Conservation (phyloP, 2,797 vertebrate genomes). For the Perodicticus potto region DNA sequence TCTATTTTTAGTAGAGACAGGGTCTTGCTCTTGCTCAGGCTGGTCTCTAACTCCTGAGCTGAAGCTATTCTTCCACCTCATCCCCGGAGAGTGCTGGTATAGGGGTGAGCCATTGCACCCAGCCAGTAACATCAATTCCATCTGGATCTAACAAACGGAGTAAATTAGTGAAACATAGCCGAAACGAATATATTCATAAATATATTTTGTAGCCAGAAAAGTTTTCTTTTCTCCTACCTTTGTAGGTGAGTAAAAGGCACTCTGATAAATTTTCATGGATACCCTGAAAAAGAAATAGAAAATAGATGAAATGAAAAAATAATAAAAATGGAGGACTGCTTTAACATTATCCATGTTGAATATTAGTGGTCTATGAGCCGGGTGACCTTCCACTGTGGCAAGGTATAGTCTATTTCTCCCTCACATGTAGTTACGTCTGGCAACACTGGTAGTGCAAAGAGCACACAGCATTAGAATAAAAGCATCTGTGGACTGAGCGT, state of each 20-base stretch:
- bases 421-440: background rate
- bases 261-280: slow-evolving; percentile 17
- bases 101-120: too few relatives aligned
- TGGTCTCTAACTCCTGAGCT: too few relatives aligned
- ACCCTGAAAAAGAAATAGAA: slow-evolving; percentile 68
- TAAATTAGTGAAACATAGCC: background rate
- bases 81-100: too few relatives aligned
- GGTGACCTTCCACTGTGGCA: background rate
- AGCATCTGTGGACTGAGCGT: background rate
- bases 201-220: background rate
- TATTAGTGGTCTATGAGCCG: background rate
- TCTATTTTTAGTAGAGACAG: too few relatives aligned
- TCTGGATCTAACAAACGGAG: background rate
- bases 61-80: too few relatives aligned
- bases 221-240: slow-evolving; percentile 69
- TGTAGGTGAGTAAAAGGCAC: background rate
- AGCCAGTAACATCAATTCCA: background rate
- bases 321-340: background rate
- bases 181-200: background rate
- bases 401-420: background rate
- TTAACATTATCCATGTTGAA: background rate
- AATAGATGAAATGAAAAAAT: slow-evolving; percentile 20
- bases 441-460: background rate
- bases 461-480: background rate
- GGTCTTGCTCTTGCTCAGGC: too few relatives aligned